Base-by-base conservation (phyloP, 2,113 vertebrate genomes). In the Atrichornis clamosus region DNA sequence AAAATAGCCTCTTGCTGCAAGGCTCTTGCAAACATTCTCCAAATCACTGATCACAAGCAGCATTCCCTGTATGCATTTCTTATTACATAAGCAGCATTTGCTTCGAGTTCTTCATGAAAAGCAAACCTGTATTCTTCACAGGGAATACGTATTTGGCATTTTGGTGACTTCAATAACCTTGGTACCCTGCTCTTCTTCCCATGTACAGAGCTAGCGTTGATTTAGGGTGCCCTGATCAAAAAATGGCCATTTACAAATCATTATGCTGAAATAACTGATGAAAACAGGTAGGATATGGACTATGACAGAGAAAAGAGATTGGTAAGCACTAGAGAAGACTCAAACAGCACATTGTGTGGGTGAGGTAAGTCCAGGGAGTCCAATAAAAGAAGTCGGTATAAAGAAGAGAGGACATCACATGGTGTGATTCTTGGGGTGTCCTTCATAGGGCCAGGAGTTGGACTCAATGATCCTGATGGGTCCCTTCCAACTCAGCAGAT, bases 401-500 rank as follows among this genome's bases (percentile, higher is more conserved):
- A 49, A 44, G 35, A 74, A 67, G 23, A 68, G 23, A 89, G 27
- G 12, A 33, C 44, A 67, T 27, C 37, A 44, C 32, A 32, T 3
- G 0, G 17, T 18, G 72, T 37, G 26, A 32, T 22, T 8, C 30
- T 76, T 0, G 0, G 11, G 39, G 4, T 49, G 60, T 47, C 59
- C 50, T 30, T 9, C 37, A 68, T 0, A 37, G 21, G 37, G 18
- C 37, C 63, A 60, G 6, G 33, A 86, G 37, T 1, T 27, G 37
- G 37, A 64, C 49, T 33, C 2, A 0, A 18, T 33, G 32, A 44
- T 77, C 27, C 27, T 58, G 26, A 42, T 58, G 32, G 32, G 20
- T 16, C 44, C 44, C 11, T 46, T 78, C 35, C 33, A 62, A 10
- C 32, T 19, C 26, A 77, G 22, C 46, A 52, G 15, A 23, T 39